phyloP scores from a whole-genome alignment of 1,140 invertebrate genomes.

The Drosophila funebris region DNA sequence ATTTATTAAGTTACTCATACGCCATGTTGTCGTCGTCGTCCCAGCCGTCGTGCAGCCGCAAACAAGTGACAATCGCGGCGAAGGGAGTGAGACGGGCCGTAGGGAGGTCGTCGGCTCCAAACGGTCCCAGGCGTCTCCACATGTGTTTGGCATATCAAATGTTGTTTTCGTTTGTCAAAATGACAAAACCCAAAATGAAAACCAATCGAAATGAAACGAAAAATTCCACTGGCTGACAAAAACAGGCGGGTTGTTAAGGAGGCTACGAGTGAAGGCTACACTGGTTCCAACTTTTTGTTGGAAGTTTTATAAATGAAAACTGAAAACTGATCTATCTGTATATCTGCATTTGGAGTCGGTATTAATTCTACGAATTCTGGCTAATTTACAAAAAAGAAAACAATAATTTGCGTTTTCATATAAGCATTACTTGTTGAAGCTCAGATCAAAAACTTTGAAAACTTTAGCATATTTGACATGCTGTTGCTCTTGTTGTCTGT shows the following conservation, averaged over 20 bases:
- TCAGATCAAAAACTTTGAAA: not conserved
- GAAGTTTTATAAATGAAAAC: not conserved
- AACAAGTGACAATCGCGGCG: conserved; percentile 43
- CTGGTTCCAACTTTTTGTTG: not conserved
- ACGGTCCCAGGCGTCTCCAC: conserved; percentile 23
- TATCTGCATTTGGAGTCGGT: too few relatives aligned
- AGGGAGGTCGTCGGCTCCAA: not conserved
- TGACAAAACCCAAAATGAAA: conserved; percentile 46
- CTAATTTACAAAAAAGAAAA: not conserved
- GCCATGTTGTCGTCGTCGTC: conserved; percentile 31
- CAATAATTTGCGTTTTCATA: not conserved
- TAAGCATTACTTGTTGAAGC: not conserved
- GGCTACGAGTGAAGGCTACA: not conserved
- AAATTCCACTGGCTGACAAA: conserved; percentile 29
- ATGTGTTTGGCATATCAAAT: conserved; percentile 62
- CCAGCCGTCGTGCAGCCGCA: conserved; percentile 22
- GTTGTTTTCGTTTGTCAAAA: conserved; percentile 64
- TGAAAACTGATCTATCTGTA: not conserved
- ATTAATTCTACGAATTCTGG: not conserved
- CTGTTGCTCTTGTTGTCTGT: not conserved
- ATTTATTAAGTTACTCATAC: conserved; percentile 83
- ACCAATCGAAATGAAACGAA: conserved; percentile 31
- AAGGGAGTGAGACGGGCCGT: not conserved
- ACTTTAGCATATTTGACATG: not conserved
- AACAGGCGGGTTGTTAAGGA: conserved; percentile 14